These are phyloP conservation scores for Alectura lathami DNA, from an alignment of 2,113 vertebrate species.

Conservation along the genomic window DNA sequence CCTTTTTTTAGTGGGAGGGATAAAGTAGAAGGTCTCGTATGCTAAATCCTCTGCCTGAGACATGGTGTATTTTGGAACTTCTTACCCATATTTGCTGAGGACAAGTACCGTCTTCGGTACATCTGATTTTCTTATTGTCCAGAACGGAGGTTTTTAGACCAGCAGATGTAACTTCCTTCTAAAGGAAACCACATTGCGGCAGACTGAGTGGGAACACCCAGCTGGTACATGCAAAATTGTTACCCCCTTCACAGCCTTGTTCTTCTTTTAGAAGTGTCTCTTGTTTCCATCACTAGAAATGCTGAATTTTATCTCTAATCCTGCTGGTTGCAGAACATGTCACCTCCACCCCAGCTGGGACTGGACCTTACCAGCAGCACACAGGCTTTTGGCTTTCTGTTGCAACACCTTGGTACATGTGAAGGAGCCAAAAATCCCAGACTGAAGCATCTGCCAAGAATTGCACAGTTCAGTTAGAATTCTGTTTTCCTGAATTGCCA, in stretches of 20 bases:
- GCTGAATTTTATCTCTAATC: not conserved
- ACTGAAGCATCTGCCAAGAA: not conserved
- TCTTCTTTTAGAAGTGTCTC: not conserved
- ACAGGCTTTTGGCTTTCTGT: not conserved
- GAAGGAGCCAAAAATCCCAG: not conserved
- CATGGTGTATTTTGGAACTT: not conserved
- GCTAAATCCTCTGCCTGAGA: not conserved
- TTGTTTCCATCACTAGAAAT: not conserved
- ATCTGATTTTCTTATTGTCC: not conserved
- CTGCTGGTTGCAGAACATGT: not conserved
- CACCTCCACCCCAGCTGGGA: not conserved
- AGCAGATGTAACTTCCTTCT: not conserved
- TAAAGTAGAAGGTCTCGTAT: not conserved
- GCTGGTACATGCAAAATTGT: not conserved
- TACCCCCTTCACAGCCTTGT: not conserved
- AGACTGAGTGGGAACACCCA: not conserved
- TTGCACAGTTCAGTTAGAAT: not conserved
- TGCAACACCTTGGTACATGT: not conserved
- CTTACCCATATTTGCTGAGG: not conserved
- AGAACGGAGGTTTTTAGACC: not conserved
- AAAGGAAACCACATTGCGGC: not conserved
- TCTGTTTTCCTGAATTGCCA: not conserved
- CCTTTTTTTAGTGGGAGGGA: not conserved
- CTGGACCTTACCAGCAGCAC: not conserved
- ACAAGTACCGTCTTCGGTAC: not conserved